Evolutionary conservation across 64 coral and sea anemone species (phyloP).

Genomic region (Porites australiensis): DNA sequence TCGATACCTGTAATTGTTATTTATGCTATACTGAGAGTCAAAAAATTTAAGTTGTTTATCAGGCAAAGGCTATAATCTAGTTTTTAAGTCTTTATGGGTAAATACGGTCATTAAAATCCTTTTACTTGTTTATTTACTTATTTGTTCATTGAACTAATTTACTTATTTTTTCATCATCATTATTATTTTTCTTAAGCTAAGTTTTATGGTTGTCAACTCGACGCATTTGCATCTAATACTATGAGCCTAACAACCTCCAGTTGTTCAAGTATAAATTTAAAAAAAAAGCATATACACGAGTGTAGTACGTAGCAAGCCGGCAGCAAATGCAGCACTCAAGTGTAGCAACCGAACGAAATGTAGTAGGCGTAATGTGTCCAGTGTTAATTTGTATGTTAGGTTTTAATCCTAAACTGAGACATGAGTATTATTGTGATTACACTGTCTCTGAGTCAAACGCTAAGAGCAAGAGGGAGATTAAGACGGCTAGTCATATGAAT

Average conservation of each 20-base stretch:
- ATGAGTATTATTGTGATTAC: neutral
- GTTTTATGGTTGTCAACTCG: slow-evolving; percentile 14
- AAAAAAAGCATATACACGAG: neutral
- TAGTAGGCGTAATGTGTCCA: neutral
- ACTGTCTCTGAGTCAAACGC: too few relatives aligned
- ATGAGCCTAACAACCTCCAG: slow-evolving; percentile 15
- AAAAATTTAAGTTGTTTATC: neutral
- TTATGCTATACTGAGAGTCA: slow-evolving; percentile 11
- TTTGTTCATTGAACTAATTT: too few relatives aligned
- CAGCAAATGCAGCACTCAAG: neutral
- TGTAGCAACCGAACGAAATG: neutral
- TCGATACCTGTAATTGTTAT: slow-evolving; percentile 11
- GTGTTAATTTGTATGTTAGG: neutral
- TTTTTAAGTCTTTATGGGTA: too few relatives aligned
- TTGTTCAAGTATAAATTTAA: neutral
- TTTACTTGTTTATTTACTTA: too few relatives aligned
- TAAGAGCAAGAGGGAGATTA: too few relatives aligned
- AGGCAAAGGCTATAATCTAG: too few relatives aligned
- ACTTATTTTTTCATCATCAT: neutral
- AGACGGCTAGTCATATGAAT: too few relatives aligned
- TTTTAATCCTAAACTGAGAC: neutral
- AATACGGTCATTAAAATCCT: too few relatives aligned
- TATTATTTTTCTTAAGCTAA: too few relatives aligned
- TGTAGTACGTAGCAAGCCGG: too few relatives aligned
- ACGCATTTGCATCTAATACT: neutral